Evolutionary conservation across 1,140 invertebrate species (phyloP), one percentile per base, ranked within the genome.

Genomic region (Arctopsyche grandis): DNA sequence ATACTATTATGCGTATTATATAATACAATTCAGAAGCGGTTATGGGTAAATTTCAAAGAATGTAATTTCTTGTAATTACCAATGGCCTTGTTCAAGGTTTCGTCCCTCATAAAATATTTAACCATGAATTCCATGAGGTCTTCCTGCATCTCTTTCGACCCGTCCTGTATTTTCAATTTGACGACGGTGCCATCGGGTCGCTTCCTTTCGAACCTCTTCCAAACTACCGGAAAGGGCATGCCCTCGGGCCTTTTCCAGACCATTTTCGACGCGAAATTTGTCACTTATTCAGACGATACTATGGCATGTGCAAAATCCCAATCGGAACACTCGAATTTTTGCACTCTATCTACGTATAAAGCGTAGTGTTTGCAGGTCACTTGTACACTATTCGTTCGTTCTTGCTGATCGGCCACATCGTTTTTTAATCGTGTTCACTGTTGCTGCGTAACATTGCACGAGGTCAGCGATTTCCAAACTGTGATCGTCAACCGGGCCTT

Each of bases 91-190:
- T 82, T 82, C 58, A 76, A 77, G 22, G 81, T 79, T 63, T 83
- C 81, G 43, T 83, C 81, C 74, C 52, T 83, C 79, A 83, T 81
- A 29, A 83, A 83, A 44, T 77, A 79, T 26, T 74, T 29, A 9
- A 69, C 10, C 81, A 83, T 83, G 75, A 81, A 83, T 10, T 81
- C 71, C 56, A 81, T 73, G 24, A 83, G 77, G 19, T 81, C 79
- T 1, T 79, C 77, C 63, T 77, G 79, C 79, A 79, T 69, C 43
- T 83, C 80, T 0, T n/a, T 44, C 16, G 79, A 52, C n/a, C 75
- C 77, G 24, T 83, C 81, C 60, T 81, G 81, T 12, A 83, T 79
- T 46, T 79, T 81, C 24, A 81, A 75, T 48, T 83, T 83, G 63
- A 70, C 12, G 0, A 69, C 44, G 9, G 52, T 60, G 9, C 80